Percentiles rank a stretch among this genome's conserved stretches.
phyloP scores from a whole-genome alignment of 2,888 invertebrate species.

The Drosophila peninsularis region DNA sequence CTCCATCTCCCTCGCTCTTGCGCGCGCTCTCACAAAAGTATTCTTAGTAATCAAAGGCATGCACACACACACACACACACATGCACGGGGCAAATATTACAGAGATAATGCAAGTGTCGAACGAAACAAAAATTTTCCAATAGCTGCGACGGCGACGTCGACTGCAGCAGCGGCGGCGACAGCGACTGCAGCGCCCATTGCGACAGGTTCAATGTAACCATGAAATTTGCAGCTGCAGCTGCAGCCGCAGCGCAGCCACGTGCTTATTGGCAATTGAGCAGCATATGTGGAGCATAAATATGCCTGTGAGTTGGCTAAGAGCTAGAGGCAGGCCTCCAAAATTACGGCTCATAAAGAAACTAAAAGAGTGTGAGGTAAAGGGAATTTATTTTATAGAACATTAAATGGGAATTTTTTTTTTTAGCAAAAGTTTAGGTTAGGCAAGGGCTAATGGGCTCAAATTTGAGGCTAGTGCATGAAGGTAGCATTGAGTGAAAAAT shows the following conservation, averaged over 20 bases:
- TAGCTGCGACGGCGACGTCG: conserved; percentile 33
- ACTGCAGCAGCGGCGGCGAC: conserved; percentile 4
- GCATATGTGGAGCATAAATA: conserved; percentile 6
- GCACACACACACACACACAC: conserved; percentile 24
- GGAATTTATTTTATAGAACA: background rate
- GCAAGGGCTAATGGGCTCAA: no score
- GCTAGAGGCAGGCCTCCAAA: background rate
- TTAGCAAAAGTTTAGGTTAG: no score
- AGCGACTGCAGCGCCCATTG: conserved; percentile 19
- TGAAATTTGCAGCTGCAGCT: conserved; percentile 51
- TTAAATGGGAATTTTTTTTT: background rate
- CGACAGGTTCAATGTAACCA: conserved; percentile 74
- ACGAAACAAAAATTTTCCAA: conserved; percentile 73
- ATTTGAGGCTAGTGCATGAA: no score
- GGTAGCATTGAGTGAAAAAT: no score
- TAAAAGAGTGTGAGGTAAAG: background rate
- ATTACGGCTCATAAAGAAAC: background rate
- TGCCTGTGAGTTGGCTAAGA: background rate
- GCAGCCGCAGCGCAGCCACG: conserved; percentile 33
- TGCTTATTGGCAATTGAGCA: conserved; percentile 24
- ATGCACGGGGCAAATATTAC: conserved; percentile 40
- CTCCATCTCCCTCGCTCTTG: conserved; percentile 6
- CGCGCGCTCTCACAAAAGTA: conserved; percentile 12
- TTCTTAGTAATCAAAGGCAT: conserved; percentile 22
- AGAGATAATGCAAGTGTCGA: conserved; percentile 66